Evolutionary conservation across 2,888 invertebrate genomes (phyloP), one percentile per base, ranked within the genome.

Genomic region (Dromius quadrimaculatus): DNA sequence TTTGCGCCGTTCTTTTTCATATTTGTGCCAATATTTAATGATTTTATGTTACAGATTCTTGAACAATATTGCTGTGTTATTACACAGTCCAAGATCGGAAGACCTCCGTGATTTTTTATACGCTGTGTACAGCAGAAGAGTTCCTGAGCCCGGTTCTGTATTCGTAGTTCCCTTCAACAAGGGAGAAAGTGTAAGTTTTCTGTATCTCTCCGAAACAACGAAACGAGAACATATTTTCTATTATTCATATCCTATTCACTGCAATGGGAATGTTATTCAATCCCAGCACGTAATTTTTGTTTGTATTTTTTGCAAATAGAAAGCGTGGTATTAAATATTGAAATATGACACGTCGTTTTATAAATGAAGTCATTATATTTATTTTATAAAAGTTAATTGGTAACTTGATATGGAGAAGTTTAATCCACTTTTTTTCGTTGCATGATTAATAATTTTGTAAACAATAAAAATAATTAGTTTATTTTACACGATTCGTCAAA

Each of bases 61-160:
- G 79, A 94, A 95, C 84, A 89, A 91, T 77, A 89, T 94, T 80
- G 91, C 93, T 72, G 89, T 92, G 79, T 85, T 94, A 76, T 88
- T 90, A 79, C 89, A 88, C 74, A 86, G 86, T 76, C 83, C 83
- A 23, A 83, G 85, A 68, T 83, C 84, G 11, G 86, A 86, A 77
- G 86, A 87, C 77, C 80, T 89, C 47, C 83, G 84, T 77, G 85
- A 85, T 77, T 87, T 94, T 82, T 84, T 94, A 64, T 85, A 88
- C 71, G 86, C 88, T 74, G 87, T 91, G 34, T 91, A 91, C 79
- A 86, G 85, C 71, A 85, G 87, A 75, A 87, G 87, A 73, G 85
- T 93, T 68, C 91, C 92, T 32, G 88, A 89, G 78, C 88, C 89
- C 36, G 91, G 91, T 22, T 85, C 86, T 75, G 86, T 87, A 74